Base-by-base conservation (phyloP, 1,140 invertebrate genomes). In the Drosophila malerkotliana region DNA sequence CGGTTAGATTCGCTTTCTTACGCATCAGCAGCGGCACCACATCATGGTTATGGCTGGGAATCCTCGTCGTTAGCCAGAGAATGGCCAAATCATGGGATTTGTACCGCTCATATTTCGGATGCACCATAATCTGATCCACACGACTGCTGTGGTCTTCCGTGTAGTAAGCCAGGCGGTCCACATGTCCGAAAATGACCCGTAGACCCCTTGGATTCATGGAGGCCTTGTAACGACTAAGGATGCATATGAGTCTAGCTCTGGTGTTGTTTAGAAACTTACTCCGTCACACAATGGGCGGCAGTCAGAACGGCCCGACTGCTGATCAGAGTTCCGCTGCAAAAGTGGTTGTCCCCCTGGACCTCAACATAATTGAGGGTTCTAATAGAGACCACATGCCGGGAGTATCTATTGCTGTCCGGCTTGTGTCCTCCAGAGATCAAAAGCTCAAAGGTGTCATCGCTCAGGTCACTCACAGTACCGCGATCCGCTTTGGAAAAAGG, bases 241-340 rank as follows among this genome's bases (percentile, higher is more conserved):
- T 1, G 2, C 0, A 24, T 0, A 45, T 39, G 10, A 21, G 4
- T 28, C 5, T 1, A 28, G 26, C 26, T 28, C 5, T 7, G 6
- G 6, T 28, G 26, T 1, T 1, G 5, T 28, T 37, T 5, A 3
- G 4, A 4, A 15, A 64, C 81, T 67, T 64, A 85, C 81, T 85
- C 81, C 14, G 81, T 78, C 0, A 85, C 44, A 30, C 81, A 85
- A 44, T 85, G 81, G 2, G 81, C 81, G 2, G 81, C 81, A 0
- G 81, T 87, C 9, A 85, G n/a, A 1, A 85, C 55, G 0, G 51
- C 56, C 10, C 54, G 60, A 34, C 82, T 81, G 51, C 63, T 81
- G 3, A 85, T 37, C 4, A 85, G 54, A n/a, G 87, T 21, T 2
- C 81, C 81, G 3, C 73, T 69, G 41, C 81, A 85, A 6, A 87